Conservation (phyloP, 1,140 invertebrate species). For the Megalonaias nervosa region DNA sequence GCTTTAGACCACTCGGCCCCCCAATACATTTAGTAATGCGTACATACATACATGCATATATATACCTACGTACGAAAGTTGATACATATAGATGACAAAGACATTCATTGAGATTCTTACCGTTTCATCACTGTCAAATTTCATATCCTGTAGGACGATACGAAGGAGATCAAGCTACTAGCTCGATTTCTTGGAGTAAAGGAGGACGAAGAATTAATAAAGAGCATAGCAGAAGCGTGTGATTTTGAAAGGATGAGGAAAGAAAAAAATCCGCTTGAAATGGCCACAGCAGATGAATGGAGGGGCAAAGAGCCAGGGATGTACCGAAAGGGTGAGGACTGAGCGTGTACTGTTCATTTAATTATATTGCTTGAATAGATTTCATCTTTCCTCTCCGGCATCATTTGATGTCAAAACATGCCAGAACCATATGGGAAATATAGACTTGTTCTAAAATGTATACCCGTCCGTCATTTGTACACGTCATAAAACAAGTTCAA, state of each 20-base stretch:
- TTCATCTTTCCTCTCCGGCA: no score
- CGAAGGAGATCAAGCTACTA: constrained; percentile 11
- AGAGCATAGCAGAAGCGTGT: constrained; percentile 30
- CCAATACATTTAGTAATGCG: no score
- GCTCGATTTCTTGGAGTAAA: constrained; percentile 25
- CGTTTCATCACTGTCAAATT: neutral
- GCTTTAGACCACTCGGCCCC: no score
- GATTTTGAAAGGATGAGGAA: constrained; percentile 33
- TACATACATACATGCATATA: no score
- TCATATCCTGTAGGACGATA: constrained; percentile 17
- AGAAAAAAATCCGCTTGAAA: constrained; percentile 29
- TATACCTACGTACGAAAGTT: no score
- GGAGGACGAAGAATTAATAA: constrained; percentile 11
- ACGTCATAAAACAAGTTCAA: no score
- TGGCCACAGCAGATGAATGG: constrained; percentile 10
- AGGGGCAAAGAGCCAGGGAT: constrained; percentile 29
- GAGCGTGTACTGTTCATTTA: no score
- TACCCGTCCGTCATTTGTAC: no score
- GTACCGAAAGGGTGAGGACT: constrained; percentile 27
- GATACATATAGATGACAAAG: neutral
- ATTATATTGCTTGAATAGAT: no score
- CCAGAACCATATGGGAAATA: no score
- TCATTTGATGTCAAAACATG: no score
- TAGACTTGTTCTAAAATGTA: no score
- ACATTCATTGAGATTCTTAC: neutral